Evolutionary conservation across 2,888 invertebrate genomes (phyloP), one percentile per base, ranked within the genome.

Genomic region (Dioctria linearis): DNA sequence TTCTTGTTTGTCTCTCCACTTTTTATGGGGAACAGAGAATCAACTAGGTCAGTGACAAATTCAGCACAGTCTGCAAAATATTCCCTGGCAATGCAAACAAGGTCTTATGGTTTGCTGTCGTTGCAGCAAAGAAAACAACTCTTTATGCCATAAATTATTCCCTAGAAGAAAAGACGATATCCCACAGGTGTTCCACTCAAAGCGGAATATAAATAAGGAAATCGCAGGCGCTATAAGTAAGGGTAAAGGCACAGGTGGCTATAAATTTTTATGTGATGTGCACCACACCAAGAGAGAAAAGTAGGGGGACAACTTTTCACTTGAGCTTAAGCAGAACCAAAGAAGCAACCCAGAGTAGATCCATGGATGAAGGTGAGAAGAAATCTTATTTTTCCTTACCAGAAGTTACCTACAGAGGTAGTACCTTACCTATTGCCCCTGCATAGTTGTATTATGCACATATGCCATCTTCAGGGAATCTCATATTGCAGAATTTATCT

Each of bases 141-240:
- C 25, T 67, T 67, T 67, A n/a, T 49, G 67, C 54, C 57, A 80
- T 80, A 80, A 67, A 73, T 73, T 80, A 80, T 80, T 80, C 73
- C 73, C 25, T 25, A 63, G 49, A 42, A 8, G 67, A 80, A 80
- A 80, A 80, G 69, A 73, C 51, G 73, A 80, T 80, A 73, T 73
- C 80, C 80, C 80, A 80, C 80, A 80, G 80, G 80, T 80, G 80
- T 65, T 80, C 63, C 61, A 73, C 80, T 80, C 49, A 63, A 61
- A 80, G 54, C 49, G 63, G 80, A 63, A 80, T 63, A 67, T 73
- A 80, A 80, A 80, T 80, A 80, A 80, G 80, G 59, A 80, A 71
- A 73, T 80, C 73, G 65, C 80, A 73, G 63, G 73, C 46, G 73
- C 73, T 63, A 80, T 80, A 80, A 63, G 63, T 71, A 49, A 51